phyloP scores from a whole-genome alignment of 2,888 invertebrate genomes.

The Dichetophora obliterata region DNA sequence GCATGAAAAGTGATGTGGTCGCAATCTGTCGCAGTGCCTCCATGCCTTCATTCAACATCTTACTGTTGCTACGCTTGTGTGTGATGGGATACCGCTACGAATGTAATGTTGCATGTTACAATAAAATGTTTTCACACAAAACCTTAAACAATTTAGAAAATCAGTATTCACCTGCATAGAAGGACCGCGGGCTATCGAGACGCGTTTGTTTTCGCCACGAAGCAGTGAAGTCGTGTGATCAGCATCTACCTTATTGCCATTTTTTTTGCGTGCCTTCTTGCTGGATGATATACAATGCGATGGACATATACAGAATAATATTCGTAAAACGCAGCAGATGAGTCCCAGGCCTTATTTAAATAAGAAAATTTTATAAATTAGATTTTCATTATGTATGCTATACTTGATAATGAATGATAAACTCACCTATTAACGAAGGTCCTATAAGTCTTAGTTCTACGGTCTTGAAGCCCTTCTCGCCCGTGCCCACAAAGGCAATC shows the following conservation, averaged over 20 bases:
- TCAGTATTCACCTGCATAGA: slow-evolving; percentile 62
- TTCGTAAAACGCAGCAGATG: slow-evolving; percentile 85
- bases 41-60: slow-evolving; percentile 70
- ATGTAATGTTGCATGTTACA: slow-evolving; percentile 19
- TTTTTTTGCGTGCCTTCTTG: slow-evolving; percentile 75
- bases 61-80: slow-evolving; percentile 67
- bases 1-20: slow-evolving; percentile 70
- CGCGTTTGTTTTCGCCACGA: slow-evolving; percentile 68
- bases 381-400: background rate
- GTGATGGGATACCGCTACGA: slow-evolving; percentile 65
- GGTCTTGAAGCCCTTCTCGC: slow-evolving; percentile 90
- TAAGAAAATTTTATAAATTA: background rate
- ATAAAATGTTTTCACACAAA: background rate
- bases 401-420: background rate
- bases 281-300: slow-evolving; percentile 80
- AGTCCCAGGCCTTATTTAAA: slow-evolving; percentile 76
- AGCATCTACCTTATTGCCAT: slow-evolving; percentile 69
- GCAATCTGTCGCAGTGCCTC: slow-evolving; percentile 70
- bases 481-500: slow-evolving; percentile 90
- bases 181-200: slow-evolving; percentile 67
- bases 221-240: slow-evolving; percentile 70
- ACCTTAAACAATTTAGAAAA: background rate
- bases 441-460: slow-evolving; percentile 88
- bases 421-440: slow-evolving; percentile 78
- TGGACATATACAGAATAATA: slow-evolving; percentile 86